Evolutionary conservation across 1,140 invertebrate genomes (phyloP).

Genomic region (Trissolcus basalis): DNA sequence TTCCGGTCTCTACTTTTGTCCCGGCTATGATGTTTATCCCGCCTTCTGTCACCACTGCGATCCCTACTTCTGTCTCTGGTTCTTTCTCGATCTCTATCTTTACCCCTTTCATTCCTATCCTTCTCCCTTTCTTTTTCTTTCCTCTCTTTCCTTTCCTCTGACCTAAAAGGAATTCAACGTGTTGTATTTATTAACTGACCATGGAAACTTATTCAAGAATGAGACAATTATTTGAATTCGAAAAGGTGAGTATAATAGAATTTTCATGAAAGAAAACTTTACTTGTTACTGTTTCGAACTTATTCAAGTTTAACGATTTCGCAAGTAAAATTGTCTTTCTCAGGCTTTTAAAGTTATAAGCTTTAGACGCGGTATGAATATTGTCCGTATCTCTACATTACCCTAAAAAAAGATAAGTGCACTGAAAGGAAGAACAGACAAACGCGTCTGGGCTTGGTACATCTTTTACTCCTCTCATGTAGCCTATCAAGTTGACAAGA

Average conservation of each 20-base stretch:
- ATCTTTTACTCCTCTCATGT: slow-evolving; percentile 47
- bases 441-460: slow-evolving; percentile 51
- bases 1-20: slow-evolving; percentile 53
- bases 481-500: slow-evolving; percentile 55
- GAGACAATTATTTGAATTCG: slow-evolving; percentile 27
- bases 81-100: slow-evolving; percentile 66
- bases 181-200: background rate
- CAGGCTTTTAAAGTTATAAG: too few relatives aligned
- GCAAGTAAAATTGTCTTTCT: too few relatives aligned
- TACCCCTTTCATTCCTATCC: slow-evolving; percentile 47
- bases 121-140: slow-evolving; percentile 62
- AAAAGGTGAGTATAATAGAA: slow-evolving; percentile 39
- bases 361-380: too few relatives aligned
- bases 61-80: slow-evolving; percentile 66
- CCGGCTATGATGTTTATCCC: slow-evolving; percentile 63
- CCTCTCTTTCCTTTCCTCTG: slow-evolving; percentile 66
- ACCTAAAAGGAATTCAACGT: slow-evolving; percentile 50
- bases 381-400: too few relatives aligned
- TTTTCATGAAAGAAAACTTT: slow-evolving; percentile 39
- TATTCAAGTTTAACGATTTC: too few relatives aligned
- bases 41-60: slow-evolving; percentile 63
- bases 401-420: too few relatives aligned
- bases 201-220: background rate
- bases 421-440: too few relatives aligned
- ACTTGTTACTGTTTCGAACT: too few relatives aligned